phyloP scores from a whole-genome alignment of 2,888 invertebrate species.

The Neoascia interrupta region DNA sequence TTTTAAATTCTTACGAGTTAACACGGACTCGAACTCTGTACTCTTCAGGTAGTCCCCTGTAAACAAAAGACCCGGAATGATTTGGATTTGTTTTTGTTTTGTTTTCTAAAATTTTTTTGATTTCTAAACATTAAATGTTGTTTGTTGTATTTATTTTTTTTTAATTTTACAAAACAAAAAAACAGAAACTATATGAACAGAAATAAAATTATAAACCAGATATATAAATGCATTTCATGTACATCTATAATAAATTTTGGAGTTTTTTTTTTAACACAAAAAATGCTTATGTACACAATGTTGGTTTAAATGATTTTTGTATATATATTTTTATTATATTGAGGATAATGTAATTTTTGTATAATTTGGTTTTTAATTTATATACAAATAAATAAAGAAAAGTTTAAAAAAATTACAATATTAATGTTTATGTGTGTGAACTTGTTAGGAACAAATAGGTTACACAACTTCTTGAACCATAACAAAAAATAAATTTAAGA shows the following conservation, averaged over 20 bases:
- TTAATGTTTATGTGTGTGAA: background rate
- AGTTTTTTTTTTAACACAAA: too few species aligned
- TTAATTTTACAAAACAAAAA: conserved; percentile 37
- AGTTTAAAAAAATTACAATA: background rate
- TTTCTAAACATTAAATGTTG: conserved; percentile 54
- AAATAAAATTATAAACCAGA: too few species aligned
- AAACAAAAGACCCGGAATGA: conserved; percentile 79
- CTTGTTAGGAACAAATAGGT: conserved; percentile 19
- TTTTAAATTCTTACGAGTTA: conserved; percentile 86
- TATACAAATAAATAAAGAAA: conserved; percentile 17
- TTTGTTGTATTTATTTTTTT: conserved; percentile 50
- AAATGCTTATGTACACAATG: conserved; percentile 5
- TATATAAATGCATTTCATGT: conserved; percentile 38
- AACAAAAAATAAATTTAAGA: conserved; percentile 16
- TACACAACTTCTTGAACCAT: conserved; percentile 24
- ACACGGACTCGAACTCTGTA: conserved; percentile 92
- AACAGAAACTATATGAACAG: conserved; percentile 12
- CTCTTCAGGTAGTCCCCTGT: conserved; percentile 86
- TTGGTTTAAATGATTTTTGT: background rate
- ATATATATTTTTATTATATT: background rate
- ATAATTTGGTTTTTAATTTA: conserved; percentile 13
- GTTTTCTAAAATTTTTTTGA: conserved; percentile 51
- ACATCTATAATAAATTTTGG: too few species aligned
- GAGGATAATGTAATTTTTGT: background rate
- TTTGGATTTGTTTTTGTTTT: conserved; percentile 73